Evolutionary conservation across 2,113 vertebrate species (phyloP).

Genomic region (Heterocephalus glaber): DNA sequence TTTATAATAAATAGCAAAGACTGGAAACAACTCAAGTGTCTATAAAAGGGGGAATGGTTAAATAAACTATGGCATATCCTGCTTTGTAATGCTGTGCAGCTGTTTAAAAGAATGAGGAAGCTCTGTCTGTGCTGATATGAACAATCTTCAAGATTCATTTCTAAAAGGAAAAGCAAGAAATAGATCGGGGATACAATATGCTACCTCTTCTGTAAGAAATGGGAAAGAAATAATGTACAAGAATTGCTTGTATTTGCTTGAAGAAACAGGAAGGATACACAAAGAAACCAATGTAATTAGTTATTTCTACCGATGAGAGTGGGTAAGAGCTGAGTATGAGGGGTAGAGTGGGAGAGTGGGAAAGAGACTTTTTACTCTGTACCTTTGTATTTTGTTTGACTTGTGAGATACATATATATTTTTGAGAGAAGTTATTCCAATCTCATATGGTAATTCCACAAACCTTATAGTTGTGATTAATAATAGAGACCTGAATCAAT

Average conservation of each 20-base stretch:
- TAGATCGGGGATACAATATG: background rate
- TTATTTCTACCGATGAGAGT: background rate
- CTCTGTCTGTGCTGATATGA: background rate
- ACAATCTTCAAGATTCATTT: background rate
- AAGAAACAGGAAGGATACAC: background rate
- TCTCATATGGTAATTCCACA: background rate
- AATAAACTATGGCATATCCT: conserved; percentile 17
- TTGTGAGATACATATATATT: conserved; percentile 42
- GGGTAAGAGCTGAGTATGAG: background rate
- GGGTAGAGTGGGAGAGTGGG: background rate
- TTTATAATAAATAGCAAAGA: conserved; percentile 55
- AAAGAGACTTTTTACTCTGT: background rate
- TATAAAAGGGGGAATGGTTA: background rate
- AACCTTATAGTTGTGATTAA: background rate
- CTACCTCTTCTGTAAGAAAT: background rate
- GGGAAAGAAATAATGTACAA: conserved; percentile 6
- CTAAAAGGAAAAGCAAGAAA: conserved; percentile 8
- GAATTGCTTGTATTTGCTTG: conserved; percentile 31
- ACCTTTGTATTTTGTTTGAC: conserved; percentile 11
- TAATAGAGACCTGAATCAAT: background rate
- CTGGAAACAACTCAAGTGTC: background rate
- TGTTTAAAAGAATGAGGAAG: conserved; percentile 47
- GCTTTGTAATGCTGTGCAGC: background rate
- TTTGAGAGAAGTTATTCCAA: background rate
- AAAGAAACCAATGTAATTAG: background rate